Evolutionary conservation across 2,113 vertebrate species (phyloP), one percentile per base, ranked within the genome.

Genomic region (Pygathrix nemaeus): DNA sequence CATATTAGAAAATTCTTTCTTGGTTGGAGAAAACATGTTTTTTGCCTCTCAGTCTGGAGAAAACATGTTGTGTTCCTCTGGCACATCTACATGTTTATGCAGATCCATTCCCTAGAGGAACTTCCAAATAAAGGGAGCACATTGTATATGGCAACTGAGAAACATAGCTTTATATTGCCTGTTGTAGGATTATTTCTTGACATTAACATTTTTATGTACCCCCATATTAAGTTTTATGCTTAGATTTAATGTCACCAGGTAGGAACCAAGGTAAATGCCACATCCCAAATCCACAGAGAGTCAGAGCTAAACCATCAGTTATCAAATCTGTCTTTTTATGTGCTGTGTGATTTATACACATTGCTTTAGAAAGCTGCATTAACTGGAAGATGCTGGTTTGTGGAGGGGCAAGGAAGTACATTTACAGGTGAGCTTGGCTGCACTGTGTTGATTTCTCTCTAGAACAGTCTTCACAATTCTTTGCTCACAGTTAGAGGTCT

Each of bases 121-220:
- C 35, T 94, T 91, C 45, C 89, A 96, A 96, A 97, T 83, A 96
- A 97, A 98, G 73, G 92, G 72, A 72, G 30, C 94, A 91, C 38
- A 55, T 97, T 75, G 79, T 95, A 94, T 92, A 3, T 97, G 92
- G 72, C 97, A 98, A 98, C 94, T 12, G 38, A 96, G 83, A 98
- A 97, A 50, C 91, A 48, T 86, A 96, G 96, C 97, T 97, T 95
- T 64, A 38, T 93, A 94, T 50, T 91, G 72, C 80, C 97, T 97
- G 92, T 97, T 98, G 98, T 73, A 98, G 98, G 98, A 98, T 98
- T 97, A 98, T 97, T 94, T 98, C 95, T 96, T 95, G 98, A 97
- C 98, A 96, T 98, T 98, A 98, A 98, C 97, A 97, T 97, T 97
- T 98, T 98, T 98, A 98, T 97, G 96, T 94, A 97, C 93, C 90